Conservation (phyloP, 1,140 invertebrate genomes). For the Pseudomyrmex concolor region DNA sequence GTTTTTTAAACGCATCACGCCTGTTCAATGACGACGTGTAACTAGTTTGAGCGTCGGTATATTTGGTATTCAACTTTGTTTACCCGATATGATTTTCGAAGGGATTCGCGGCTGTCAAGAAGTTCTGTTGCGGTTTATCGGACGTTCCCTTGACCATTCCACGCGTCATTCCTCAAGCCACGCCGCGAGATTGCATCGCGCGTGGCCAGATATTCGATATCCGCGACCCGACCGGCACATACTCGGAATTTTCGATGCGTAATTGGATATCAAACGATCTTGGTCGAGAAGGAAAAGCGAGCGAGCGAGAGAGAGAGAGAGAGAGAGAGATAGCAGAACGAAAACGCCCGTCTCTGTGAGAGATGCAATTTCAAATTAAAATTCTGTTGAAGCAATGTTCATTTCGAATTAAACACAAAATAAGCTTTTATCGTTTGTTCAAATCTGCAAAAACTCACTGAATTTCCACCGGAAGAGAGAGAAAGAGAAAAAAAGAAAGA, state of each 20-base stretch:
- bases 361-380: constrained; percentile 45
- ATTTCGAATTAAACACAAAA: neutral
- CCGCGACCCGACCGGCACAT: constrained; percentile 32
- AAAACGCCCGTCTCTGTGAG: constrained; percentile 39
- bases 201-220: constrained; percentile 61
- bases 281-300: constrained; percentile 34
- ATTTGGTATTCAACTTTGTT: constrained; percentile 14
- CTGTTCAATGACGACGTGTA: neutral
- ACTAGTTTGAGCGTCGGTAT: neutral
- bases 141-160: constrained; percentile 42
- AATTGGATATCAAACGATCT: constrained; percentile 62
- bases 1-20: too few relatives aligned
- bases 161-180: constrained; percentile 61
- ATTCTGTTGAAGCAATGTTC: neutral
- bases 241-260: constrained; percentile 61
- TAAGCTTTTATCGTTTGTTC: neutral
- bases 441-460: neutral
- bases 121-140: constrained; percentile 57
- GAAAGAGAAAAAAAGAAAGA: too few relatives aligned
- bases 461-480: neutral
- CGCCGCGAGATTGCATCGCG: constrained; percentile 65
- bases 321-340: neutral
- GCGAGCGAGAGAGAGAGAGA: too few relatives aligned
- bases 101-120: constrained; percentile 19
- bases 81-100: constrained; percentile 31